Percentiles rank a stretch among this genome's conserved stretches.
phyloP scores from a whole-genome alignment of 2,888 invertebrate genomes.

The Acleris sparsana region DNA sequence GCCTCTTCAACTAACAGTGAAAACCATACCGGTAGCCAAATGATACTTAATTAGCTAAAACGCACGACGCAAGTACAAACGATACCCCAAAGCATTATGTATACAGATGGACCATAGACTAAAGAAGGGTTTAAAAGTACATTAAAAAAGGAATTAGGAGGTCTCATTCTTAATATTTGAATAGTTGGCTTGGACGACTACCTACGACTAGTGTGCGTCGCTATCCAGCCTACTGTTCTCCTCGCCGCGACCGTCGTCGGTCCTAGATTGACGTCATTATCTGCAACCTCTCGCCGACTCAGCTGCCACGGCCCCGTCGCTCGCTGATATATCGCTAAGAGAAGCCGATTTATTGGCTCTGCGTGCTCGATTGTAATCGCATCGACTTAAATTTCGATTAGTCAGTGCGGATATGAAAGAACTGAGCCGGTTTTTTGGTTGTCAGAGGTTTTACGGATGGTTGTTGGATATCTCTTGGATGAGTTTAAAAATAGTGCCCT shows the following conservation, averaged over 20 bases:
- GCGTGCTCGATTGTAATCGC: slow-evolving; percentile 53
- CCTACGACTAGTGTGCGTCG: not conserved
- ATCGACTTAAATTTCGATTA: slow-evolving; percentile 40
- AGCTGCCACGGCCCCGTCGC: slow-evolving; percentile 51
- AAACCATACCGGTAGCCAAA: too few relatives aligned
- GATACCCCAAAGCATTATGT: too few relatives aligned
- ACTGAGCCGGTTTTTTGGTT: slow-evolving; percentile 24
- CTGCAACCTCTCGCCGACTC: slow-evolving; percentile 65
- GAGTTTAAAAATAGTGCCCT: too few relatives aligned
- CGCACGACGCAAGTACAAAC: too few relatives aligned
- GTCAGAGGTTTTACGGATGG: slow-evolving; percentile 11
- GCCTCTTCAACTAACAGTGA: too few relatives aligned
- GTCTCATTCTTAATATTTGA: not conserved
- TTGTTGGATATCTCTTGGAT: not conserved
- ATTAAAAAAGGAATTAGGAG: not conserved
- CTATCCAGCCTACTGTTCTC: slow-evolving; percentile 27
- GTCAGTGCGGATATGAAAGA: slow-evolving; percentile 36
- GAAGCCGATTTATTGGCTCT: slow-evolving; percentile 66
- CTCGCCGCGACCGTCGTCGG: slow-evolving; percentile 42
- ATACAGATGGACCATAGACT: too few relatives aligned
- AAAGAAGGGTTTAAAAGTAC: too few relatives aligned
- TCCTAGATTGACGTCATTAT: slow-evolving; percentile 68
- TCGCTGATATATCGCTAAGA: slow-evolving; percentile 60
- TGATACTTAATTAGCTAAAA: too few relatives aligned
- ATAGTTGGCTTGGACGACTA: not conserved